Percentiles rank a stretch among this genome's conserved stretches.
These are phyloP conservation scores for Thecocarcelia acutangulata DNA, from an alignment of 2,888 invertebrate species.

Conservation along the genomic window DNA sequence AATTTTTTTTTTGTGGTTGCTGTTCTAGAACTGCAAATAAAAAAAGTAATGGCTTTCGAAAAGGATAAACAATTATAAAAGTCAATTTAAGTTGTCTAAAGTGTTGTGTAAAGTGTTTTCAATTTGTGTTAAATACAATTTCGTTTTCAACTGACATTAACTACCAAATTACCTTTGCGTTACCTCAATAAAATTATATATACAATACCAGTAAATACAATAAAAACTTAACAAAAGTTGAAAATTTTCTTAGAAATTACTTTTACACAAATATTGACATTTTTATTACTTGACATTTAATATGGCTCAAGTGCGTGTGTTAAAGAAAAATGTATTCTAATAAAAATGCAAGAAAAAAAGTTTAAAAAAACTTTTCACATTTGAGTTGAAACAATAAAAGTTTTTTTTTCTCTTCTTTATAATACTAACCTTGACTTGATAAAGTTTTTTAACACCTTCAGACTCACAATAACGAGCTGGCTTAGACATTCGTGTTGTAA, in stretches of 20 bases:
- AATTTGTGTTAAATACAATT: constrained; percentile 28
- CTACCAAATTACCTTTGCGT: constrained; percentile 30
- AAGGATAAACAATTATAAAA: constrained; percentile 43
- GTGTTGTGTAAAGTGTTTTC: neutral
- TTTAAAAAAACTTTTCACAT: constrained; percentile 63
- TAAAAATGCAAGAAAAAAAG: constrained; percentile 41
- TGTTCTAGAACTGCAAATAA: neutral
- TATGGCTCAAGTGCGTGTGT: constrained; percentile 36
- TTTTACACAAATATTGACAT: constrained; percentile 40
- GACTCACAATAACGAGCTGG: neutral
- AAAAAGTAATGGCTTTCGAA: constrained; percentile 6
- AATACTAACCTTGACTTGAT: constrained; percentile 67
- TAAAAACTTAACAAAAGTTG: constrained; percentile 22
- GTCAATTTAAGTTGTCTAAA: constrained; percentile 25
- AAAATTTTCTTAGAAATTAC: constrained; percentile 10
- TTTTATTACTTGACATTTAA: constrained; percentile 57
- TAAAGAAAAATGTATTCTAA: constrained; percentile 7
- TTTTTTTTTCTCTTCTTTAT: constrained; percentile 48
- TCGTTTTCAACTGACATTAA: constrained; percentile 29
- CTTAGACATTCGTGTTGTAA: neutral
- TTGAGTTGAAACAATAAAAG: constrained; percentile 61
- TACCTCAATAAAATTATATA: constrained; percentile 1
- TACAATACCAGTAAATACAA: too few species aligned
- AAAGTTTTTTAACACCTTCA: constrained; percentile 52
- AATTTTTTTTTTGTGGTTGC: neutral